phyloP scores from a whole-genome alignment of 2,888 invertebrate genomes.

The Phaedon cochleariae region DNA sequence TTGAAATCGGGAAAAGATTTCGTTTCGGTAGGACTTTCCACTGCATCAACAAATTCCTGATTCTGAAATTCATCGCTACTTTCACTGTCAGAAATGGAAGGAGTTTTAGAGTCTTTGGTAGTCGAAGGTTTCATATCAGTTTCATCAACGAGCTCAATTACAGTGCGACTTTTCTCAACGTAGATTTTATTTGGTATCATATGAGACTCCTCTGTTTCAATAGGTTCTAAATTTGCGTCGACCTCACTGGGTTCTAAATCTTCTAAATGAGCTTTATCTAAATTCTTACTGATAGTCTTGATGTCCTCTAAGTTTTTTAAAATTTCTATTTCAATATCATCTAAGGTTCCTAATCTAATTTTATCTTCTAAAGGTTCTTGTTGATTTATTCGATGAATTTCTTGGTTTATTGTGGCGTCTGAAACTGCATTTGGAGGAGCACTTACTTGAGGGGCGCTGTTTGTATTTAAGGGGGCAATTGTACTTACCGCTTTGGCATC shows the following conservation, averaged over 20 bases:
- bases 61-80: slow-evolving; percentile 46
- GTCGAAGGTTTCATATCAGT: slow-evolving; percentile 36
- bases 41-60: slow-evolving; percentile 50
- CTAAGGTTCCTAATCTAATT: slow-evolving; percentile 35
- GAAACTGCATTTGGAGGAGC: slow-evolving; percentile 25
- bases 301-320: slow-evolving; percentile 51
- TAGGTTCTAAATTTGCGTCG: slow-evolving; percentile 17
- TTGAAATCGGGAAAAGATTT: background rate
- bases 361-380: slow-evolving; percentile 28
- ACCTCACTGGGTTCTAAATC: slow-evolving; percentile 15
- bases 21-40: slow-evolving; percentile 31
- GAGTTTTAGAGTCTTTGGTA: slow-evolving; percentile 26
- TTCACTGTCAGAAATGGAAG: slow-evolving; percentile 44
- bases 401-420: slow-evolving; percentile 10
- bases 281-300: slow-evolving; percentile 43
- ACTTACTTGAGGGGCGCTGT: slow-evolving; percentile 44
- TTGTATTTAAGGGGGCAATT: slow-evolving; percentile 27
- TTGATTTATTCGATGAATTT: background rate
- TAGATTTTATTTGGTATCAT: slow-evolving; percentile 48
- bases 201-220: slow-evolving; percentile 11
- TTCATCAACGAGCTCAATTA: slow-evolving; percentile 56
- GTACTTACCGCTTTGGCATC: slow-evolving; percentile 59
- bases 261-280: slow-evolving; percentile 28
- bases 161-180: slow-evolving; percentile 60
- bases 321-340: slow-evolving; percentile 48